Conservation (phyloP, 2,113 vertebrate species). For the Zosterops borbonicus region DNA sequence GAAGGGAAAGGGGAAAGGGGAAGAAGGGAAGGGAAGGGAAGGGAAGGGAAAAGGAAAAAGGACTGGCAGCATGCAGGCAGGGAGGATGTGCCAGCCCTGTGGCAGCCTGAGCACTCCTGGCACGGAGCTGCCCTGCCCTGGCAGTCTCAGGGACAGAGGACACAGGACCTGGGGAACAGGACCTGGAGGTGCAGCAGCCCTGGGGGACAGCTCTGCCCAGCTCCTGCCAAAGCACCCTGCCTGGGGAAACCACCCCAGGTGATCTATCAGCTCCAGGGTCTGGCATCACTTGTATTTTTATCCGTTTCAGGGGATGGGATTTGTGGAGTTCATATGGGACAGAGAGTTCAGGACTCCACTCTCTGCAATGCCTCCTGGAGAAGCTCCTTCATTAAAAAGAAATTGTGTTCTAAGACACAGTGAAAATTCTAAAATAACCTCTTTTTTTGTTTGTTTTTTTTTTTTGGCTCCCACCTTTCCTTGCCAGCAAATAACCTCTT, state of each 20-base stretch:
- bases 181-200: background rate
- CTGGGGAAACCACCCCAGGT: background rate
- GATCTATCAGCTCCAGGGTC: conserved; percentile 16
- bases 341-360: background rate
- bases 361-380: background rate
- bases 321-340: background rate
- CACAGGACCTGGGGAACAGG: background rate
- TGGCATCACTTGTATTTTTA: background rate
- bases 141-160: too few relatives aligned
- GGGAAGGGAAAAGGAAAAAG: too few relatives aligned
- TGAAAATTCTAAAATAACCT: background rate
- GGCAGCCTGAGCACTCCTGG: background rate
- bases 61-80: background rate
- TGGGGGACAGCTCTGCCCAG: conserved; percentile 32
- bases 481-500: background rate
- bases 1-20: too few relatives aligned
- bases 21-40: too few relatives aligned
- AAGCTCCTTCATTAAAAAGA: background rate
- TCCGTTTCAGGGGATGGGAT: background rate
- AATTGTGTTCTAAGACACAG: background rate
- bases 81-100: background rate
- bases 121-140: background rate
- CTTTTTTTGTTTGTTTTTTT: too few relatives aligned
- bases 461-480: background rate
- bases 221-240: conserved; percentile 34